A percentile compares a stretch with the other conserved stretches of the same genome.
These are phyloP conservation scores for Petaurus breviceps DNA, from an alignment of 2,113 vertebrate species.

Conservation along the genomic window DNA sequence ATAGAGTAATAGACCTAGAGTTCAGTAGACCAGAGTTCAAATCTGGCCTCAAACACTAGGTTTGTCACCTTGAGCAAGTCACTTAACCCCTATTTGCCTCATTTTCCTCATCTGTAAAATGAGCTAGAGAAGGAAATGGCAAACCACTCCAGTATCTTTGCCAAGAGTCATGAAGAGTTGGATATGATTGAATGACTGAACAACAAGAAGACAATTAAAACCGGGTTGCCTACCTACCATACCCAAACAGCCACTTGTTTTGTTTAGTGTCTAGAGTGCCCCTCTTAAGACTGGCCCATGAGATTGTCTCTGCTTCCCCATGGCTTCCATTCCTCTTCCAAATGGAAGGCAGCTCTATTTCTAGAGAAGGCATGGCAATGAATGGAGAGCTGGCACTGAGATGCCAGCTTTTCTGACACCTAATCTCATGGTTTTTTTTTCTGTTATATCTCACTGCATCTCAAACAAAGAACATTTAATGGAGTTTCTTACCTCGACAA, in stretches of 20 bases:
- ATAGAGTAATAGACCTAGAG: not conserved
- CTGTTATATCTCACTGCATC: not conserved
- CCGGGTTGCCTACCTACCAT: not conserved
- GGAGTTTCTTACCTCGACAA: not conserved
- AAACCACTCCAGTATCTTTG: not conserved
- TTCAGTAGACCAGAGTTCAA: too few relatives aligned
- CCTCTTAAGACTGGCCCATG: not conserved
- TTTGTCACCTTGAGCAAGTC: not conserved
- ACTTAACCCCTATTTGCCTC: not conserved
- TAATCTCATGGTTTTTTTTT: not conserved
- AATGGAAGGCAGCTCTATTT: not conserved
- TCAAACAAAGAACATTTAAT: not conserved
- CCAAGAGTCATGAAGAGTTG: not conserved
- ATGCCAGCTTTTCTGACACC: not conserved
- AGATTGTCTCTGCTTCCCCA: not conserved
- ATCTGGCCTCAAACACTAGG: not conserved
- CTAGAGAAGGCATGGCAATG: not conserved
- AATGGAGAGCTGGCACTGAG: not conserved
- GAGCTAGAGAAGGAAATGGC: not conserved
- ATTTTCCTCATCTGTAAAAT: not conserved
- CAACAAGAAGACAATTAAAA: not conserved
- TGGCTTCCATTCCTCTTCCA: not conserved
- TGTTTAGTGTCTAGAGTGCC: not conserved
- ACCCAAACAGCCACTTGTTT: not conserved
- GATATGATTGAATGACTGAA: not conserved